Conservation (phyloP, 2,888 invertebrate species). For the Zonitis immaculata region DNA sequence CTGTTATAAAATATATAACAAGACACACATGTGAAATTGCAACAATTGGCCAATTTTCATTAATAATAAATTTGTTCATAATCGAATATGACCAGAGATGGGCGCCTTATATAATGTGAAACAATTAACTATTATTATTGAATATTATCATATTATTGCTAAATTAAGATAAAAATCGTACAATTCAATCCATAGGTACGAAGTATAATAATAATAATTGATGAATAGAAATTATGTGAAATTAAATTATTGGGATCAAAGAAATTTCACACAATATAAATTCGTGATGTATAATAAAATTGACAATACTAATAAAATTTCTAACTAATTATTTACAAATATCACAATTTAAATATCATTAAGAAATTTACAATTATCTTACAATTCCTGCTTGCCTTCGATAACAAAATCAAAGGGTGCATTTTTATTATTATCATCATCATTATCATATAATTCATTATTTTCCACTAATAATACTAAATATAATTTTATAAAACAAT, state of each 20-base stretch:
- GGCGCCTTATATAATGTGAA: constrained; percentile 13
- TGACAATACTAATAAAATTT: constrained; percentile 12
- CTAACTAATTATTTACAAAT: constrained; percentile 44
- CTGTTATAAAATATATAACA: constrained; percentile 31
- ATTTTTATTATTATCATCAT: constrained; percentile 1
- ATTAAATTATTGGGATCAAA: too few species aligned
- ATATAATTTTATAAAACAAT: neutral
- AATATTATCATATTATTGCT: neutral
- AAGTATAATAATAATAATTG: too few species aligned
- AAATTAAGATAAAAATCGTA: constrained; percentile 1
- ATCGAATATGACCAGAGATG: constrained; percentile 30
- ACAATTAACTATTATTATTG: neutral
- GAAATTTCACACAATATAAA: too few species aligned
- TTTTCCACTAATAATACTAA: neutral
- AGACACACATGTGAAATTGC: constrained; percentile 43
- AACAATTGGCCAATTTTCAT: constrained; percentile 21
- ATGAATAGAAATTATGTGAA: too few species aligned
- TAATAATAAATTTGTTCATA: constrained; percentile 16
- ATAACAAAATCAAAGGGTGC: neutral
- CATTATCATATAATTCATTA: neutral
- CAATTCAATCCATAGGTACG: too few species aligned
- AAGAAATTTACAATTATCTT: constrained; percentile 40
- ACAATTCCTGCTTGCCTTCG: constrained; percentile 32
- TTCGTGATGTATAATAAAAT: too few species aligned
- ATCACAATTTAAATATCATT: constrained; percentile 44